phyloP scores from a whole-genome alignment of 2,113 vertebrate species.

The Colossoma macropomum region DNA sequence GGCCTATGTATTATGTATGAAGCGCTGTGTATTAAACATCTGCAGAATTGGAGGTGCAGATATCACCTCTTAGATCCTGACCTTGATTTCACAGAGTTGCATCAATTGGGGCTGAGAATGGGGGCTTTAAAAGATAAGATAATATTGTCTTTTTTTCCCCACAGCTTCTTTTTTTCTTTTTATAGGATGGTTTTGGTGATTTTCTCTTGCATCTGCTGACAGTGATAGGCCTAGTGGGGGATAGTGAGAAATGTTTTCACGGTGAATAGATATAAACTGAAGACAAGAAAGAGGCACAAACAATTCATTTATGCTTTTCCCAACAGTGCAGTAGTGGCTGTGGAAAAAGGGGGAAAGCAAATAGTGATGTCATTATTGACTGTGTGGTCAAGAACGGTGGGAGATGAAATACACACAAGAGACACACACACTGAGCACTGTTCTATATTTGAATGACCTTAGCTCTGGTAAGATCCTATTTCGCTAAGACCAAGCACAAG shows the following conservation, averaged over 20 bases:
- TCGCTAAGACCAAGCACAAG: constrained; percentile 28
- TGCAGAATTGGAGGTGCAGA: constrained; percentile 60
- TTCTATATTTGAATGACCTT: constrained; percentile 69
- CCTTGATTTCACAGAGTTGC: constrained; percentile 65
- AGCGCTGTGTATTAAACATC: constrained; percentile 72
- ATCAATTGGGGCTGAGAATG: constrained; percentile 29
- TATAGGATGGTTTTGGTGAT: background rate
- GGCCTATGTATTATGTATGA: constrained; percentile 70
- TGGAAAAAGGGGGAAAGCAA: constrained; percentile 41
- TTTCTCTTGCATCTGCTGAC: background rate
- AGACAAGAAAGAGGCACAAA: constrained; percentile 23
- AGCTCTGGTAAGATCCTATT: constrained; percentile 58
- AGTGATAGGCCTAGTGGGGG: background rate
- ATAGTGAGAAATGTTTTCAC: background rate
- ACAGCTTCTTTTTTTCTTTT: background rate
- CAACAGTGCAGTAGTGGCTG: background rate
- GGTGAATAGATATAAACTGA: background rate
- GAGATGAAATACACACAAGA: constrained; percentile 18
- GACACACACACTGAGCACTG: constrained; percentile 1
- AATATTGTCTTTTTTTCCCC: background rate
- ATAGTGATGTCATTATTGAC: constrained; percentile 33
- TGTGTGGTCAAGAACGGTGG: constrained; percentile 24
- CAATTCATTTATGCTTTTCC: constrained; percentile 30
- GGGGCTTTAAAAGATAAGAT: background rate
- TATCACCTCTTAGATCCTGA: constrained; percentile 38